Evolutionary conservation across 64 coral and sea anemone genomes (phyloP).

Genomic region (Actinia tenebrosa): DNA sequence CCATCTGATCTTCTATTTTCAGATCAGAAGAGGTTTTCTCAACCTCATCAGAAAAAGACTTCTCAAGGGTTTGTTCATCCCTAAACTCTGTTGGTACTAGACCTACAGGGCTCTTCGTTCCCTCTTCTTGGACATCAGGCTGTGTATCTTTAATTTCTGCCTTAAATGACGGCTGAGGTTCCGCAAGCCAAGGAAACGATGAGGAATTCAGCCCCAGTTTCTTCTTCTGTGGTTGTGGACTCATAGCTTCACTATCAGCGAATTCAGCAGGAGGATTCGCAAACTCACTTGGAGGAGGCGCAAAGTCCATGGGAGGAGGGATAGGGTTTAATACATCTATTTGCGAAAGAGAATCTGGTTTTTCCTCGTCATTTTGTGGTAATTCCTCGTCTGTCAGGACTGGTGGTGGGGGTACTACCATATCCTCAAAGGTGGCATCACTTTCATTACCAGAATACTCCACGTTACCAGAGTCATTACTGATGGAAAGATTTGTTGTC

Average conservation of each 20-base stretch:
- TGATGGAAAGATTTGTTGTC: neutral
- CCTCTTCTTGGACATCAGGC: neutral
- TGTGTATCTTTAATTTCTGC: conserved; percentile 1
- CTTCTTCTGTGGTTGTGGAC: conserved; percentile 17
- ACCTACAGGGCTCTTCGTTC: neutral
- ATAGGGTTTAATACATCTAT: conserved; percentile 37
- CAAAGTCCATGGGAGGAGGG: conserved; percentile 58
- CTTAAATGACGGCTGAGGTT: conserved; percentile 29
- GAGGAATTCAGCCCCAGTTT: conserved; percentile 19
- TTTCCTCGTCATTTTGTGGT: neutral
- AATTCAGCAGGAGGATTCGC: conserved; percentile 28
- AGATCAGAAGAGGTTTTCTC: neutral
- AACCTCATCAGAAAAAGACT: neutral
- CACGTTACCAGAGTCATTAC: neutral
- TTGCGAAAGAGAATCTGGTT: conserved; percentile 32
- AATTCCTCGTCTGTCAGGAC: neutral
- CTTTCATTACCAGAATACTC: neutral
- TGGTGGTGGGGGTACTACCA: conserved; percentile 24
- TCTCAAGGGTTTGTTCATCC: neutral
- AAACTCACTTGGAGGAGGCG: conserved; percentile 6
- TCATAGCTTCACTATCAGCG: neutral
- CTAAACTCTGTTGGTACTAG: neutral
- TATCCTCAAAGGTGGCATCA: neutral
- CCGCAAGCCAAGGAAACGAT: conserved; percentile 43
- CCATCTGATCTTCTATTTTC: neutral